These are phyloP conservation scores for Dione juno DNA, from an alignment of 2,888 invertebrate genomes.

Conservation along the genomic window DNA sequence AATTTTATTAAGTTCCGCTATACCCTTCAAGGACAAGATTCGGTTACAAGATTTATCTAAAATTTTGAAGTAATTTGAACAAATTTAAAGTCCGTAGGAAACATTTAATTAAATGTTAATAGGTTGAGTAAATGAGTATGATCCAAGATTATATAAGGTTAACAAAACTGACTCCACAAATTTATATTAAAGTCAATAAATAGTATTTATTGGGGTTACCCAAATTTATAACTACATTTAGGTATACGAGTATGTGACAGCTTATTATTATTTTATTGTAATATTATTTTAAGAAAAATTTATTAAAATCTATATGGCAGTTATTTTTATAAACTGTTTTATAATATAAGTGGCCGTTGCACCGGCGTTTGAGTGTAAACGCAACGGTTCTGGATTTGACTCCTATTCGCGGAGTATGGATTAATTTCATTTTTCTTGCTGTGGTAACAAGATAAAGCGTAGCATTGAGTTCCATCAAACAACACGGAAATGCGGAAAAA, in stretches of 20 bases:
- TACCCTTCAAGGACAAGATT: conserved; percentile 1
- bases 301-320: not conserved
- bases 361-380: too few relatives aligned
- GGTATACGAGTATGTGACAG: not conserved
- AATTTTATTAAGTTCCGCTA: not conserved
- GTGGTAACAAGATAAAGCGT: too few relatives aligned
- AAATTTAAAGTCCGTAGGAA: conserved; percentile 29
- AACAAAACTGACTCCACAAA: conserved; percentile 24
- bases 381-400: too few relatives aligned
- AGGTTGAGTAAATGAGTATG: conserved; percentile 19
- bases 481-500: too few relatives aligned
- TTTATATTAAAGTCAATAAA: conserved; percentile 22
- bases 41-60: conserved; percentile 18
- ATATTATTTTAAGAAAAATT: not conserved
- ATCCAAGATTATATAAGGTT: conserved; percentile 33
- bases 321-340: not conserved
- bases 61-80: conserved; percentile 16
- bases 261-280: too few relatives aligned
- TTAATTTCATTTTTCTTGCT: too few relatives aligned
- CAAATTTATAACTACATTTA: not conserved
- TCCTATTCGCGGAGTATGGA: too few relatives aligned
- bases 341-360: too few relatives aligned
- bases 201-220: conserved; percentile 8
- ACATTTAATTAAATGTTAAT: conserved; percentile 30
- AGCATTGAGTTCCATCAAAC: too few relatives aligned